phyloP scores from a whole-genome alignment of 2,113 vertebrate genomes.

The Gobius niger region DNA sequence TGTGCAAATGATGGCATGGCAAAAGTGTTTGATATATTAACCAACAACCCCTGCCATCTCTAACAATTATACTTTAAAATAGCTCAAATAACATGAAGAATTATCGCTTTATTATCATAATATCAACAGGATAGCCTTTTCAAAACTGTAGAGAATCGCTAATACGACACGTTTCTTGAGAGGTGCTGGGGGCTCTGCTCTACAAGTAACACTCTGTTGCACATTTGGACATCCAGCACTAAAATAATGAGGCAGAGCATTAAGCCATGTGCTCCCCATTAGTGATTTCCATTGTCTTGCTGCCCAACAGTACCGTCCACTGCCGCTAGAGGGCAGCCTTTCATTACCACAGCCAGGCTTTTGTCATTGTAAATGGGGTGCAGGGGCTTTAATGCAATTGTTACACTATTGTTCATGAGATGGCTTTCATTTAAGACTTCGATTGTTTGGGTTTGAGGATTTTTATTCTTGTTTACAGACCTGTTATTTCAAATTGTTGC shows the following conservation, averaged over 20 bases:
- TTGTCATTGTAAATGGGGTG: background rate
- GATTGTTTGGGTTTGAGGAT: background rate
- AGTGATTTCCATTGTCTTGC: constrained; percentile 33
- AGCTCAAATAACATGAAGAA: too few species aligned
- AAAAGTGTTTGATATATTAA: too few species aligned
- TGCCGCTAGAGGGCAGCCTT: constrained; percentile 69
- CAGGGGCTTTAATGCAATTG: background rate
- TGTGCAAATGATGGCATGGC: too few species aligned
- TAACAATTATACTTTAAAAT: too few species aligned
- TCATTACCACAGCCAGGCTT: constrained; percentile 37
- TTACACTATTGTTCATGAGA: constrained; percentile 15
- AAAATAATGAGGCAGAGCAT: constrained; percentile 26
- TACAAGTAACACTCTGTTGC: background rate
- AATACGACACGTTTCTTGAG: too few species aligned
- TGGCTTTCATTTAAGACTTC: constrained; percentile 10
- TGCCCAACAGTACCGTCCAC: background rate
- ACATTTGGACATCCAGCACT: constrained; percentile 15
- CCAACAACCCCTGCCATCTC: too few species aligned
- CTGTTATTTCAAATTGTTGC: background rate
- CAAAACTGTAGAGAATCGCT: too few species aligned
- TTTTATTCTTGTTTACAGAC: background rate
- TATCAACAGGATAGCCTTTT: too few species aligned
- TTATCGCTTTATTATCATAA: too few species aligned
- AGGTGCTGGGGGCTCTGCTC: constrained; percentile 13
- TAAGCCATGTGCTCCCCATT: constrained; percentile 14